phyloP scores from a whole-genome alignment of 2,888 invertebrate genomes.

The Cantharis rufa region DNA sequence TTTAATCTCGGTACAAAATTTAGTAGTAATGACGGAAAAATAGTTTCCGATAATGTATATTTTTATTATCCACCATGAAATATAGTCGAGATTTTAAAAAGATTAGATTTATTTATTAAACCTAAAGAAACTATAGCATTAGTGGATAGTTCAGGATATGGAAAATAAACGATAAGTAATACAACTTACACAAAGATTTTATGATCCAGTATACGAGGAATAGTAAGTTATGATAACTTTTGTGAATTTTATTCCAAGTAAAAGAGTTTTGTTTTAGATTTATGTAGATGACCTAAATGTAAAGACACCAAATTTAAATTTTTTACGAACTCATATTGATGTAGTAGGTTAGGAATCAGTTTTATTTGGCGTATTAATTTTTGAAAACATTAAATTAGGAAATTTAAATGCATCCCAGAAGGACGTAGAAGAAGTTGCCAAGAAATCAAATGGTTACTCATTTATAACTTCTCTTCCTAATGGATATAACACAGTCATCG shows the following conservation, averaged over 20 bases:
- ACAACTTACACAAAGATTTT: slow-evolving; percentile 69
- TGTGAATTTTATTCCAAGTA: slow-evolving; percentile 63
- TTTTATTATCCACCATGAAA: slow-evolving; percentile 79
- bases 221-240: slow-evolving; percentile 60
- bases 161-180: slow-evolving; percentile 46
- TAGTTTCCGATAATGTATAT: slow-evolving; percentile 71
- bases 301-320: slow-evolving; percentile 74
- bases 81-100: slow-evolving; percentile 63
- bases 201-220: slow-evolving; percentile 69
- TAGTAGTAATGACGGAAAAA: slow-evolving; percentile 63
- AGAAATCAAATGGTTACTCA: slow-evolving; percentile 85
- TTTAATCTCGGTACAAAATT: too few relatives aligned
- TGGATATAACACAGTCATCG: slow-evolving; percentile 50
- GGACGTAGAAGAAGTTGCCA: slow-evolving; percentile 78
- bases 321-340: slow-evolving; percentile 80
- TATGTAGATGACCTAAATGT: slow-evolving; percentile 70
- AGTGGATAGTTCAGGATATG: slow-evolving; percentile 74
- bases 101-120: slow-evolving; percentile 66
- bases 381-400: slow-evolving; percentile 93
- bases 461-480: slow-evolving; percentile 78
- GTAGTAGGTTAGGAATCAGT: slow-evolving; percentile 92
- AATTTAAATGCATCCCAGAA: slow-evolving; percentile 64
- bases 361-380: slow-evolving; percentile 84
- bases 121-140: slow-evolving; percentile 76
- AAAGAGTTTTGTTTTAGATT: slow-evolving; percentile 56